phyloP scores from a whole-genome alignment of 2,113 vertebrate genomes.

The Semnornis frantzii region DNA sequence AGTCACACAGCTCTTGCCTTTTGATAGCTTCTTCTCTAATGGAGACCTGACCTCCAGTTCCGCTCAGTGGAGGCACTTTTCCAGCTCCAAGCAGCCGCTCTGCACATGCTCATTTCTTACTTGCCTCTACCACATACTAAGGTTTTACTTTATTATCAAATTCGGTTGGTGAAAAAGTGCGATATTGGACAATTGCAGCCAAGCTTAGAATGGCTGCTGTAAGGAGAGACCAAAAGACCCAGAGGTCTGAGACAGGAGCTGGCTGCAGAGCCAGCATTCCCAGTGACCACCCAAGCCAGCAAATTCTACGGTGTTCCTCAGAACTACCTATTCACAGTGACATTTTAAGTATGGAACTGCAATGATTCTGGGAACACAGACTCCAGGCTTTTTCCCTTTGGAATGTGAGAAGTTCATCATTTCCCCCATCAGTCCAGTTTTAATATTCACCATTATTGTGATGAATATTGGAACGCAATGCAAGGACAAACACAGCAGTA shows the following conservation, averaged over 20 bases:
- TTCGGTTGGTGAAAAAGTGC: not conserved
- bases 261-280: accelerated
- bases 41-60: not conserved
- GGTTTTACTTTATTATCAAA: not conserved
- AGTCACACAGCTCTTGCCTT: not conserved
- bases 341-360: constrained; percentile 67
- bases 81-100: not conserved
- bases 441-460: constrained; percentile 50
- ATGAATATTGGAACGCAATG: constrained; percentile 31
- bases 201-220: accelerated
- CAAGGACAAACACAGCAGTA: constrained; percentile 30
- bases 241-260: not conserved
- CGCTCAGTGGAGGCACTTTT: not conserved
- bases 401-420: constrained; percentile 16
- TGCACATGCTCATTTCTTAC: not conserved
- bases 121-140: not conserved
- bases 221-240: not conserved
- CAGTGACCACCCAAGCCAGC: not conserved
- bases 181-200: not conserved
- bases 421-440: constrained; percentile 34
- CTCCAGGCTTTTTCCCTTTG: constrained; percentile 50
- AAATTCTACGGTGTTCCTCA: constrained; percentile 42
- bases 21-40: not conserved
- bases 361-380: constrained; percentile 39
- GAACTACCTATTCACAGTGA: not conserved